Evolutionary conservation across 1,140 invertebrate genomes (phyloP), one percentile per base, ranked within the genome.

Genomic region (Aphis gossypii): DNA sequence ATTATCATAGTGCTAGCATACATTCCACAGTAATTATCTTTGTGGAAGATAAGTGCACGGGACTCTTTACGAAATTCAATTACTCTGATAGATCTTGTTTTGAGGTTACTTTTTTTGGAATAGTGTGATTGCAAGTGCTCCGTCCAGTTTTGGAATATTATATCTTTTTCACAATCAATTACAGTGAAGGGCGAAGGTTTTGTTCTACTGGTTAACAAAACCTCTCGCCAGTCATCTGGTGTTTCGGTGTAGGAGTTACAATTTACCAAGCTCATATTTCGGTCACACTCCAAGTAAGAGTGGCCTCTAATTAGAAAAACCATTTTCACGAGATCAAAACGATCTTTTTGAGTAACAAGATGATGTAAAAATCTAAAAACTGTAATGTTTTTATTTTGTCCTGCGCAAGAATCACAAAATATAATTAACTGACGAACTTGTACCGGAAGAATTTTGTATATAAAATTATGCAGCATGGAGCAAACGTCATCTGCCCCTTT

Each of bases 271-370:
- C 88, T 87, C 93, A 94, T 94, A 88, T 93, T 94, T 82, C 86
- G 94, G 68, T 94, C 94, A 76, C 94, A 90, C 46, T 94, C 94
- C 84, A 94, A 92, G 84, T 94, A 94, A 35, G 94, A 94, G 60
- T 94, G 94, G 46, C 94, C 94, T 93, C 94, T 84, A 56, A 94
- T 94, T 38, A 94, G 94, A 90, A 94, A 94, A 35, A 94, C 90
- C 30, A 94, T 60, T 93, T 91, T 94, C 60, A 94, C 56, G 9
- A 48, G 30, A 21, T 94, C 86, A 38, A 94, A 92, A 83, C 94
- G 84, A 93, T 94, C 94, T 54, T 44, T 76, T 44, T 84, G 46
- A 94, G 93, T 93, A 35, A 94, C 94, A 23, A 94, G 54, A 93
- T 94, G 94, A 86, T 94, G 94, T 30, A 94, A 46, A 46, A 93